phyloP scores from a whole-genome alignment of 2,888 invertebrate genomes.

The Antheraea yamamai region DNA sequence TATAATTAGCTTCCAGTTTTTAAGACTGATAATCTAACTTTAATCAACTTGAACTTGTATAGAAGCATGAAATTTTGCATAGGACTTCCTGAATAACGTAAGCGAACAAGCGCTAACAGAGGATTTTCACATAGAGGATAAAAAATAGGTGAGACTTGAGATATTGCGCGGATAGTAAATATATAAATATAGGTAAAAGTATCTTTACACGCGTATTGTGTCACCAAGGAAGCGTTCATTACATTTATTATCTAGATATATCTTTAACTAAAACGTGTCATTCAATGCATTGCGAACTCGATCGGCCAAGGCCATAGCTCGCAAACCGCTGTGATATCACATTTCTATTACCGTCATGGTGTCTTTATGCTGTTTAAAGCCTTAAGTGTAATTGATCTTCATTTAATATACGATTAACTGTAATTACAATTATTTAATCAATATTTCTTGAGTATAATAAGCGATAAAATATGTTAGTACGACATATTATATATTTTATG shows the following conservation, averaged over 20 bases:
- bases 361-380: background rate
- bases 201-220: background rate
- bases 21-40: too few species aligned
- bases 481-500: background rate
- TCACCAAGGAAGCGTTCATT: background rate
- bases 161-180: too few species aligned
- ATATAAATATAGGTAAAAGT: too few species aligned
- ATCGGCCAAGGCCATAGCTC: conserved; percentile 4
- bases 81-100: too few species aligned
- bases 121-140: too few species aligned
- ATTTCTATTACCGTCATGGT: background rate
- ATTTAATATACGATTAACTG: background rate
- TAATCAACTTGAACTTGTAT: too few species aligned
- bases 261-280: background rate
- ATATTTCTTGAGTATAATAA: background rate
- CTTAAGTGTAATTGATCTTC: background rate
- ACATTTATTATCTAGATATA: background rate
- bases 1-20: too few species aligned
- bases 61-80: too few species aligned
- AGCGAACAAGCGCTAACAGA: too few species aligned
- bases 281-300: conserved; percentile 3
- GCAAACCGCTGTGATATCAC: conserved; percentile 7
- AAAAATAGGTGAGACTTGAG: too few species aligned
- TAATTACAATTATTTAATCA: background rate
- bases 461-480: background rate